These are phyloP conservation scores for Caenorhabditis zanzibari DNA, from an alignment of 2,888 invertebrate species.

Conservation along the genomic window DNA sequence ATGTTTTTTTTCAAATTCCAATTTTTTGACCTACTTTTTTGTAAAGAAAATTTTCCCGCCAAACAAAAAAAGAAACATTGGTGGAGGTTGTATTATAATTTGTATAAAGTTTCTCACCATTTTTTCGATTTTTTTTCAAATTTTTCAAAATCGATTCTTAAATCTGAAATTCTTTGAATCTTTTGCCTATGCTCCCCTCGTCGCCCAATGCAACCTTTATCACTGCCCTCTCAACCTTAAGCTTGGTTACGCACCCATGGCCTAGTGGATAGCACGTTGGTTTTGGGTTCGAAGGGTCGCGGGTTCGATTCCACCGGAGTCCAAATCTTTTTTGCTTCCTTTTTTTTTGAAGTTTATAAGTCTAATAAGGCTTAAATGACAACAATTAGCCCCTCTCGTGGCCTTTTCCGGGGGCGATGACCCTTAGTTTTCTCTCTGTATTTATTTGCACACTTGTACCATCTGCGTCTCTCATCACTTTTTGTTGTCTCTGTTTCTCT, in stretches of 20 bases:
- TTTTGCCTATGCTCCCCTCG: too few relatives aligned
- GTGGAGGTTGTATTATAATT: too few relatives aligned
- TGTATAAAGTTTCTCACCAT: too few relatives aligned
- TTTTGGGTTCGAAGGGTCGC: background rate
- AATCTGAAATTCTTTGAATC: too few relatives aligned
- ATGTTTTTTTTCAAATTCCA: too few relatives aligned
- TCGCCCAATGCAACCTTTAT: background rate
- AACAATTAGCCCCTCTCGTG: constrained; percentile 23
- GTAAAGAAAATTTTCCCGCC: too few relatives aligned
- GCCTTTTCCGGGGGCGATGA: constrained; percentile 35
- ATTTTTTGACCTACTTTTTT: too few relatives aligned
- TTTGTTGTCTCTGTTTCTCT: constrained; percentile 38
- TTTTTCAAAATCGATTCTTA: too few relatives aligned
- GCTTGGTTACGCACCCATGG: background rate
- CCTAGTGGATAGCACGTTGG: background rate
- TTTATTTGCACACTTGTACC: constrained; percentile 25
- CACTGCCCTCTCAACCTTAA: background rate
- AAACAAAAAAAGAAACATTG: too few relatives aligned
- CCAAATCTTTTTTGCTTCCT: background rate
- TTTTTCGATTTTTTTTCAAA: too few relatives aligned
- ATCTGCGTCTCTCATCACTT: constrained; percentile 22
- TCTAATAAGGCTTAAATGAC: background rate
- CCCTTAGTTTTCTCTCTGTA: constrained; percentile 45
- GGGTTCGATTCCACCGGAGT: background rate
- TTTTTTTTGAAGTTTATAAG: background rate